Base-by-base conservation (phyloP, 1,140 invertebrate species). In the Euura saliciscinereae region DNA sequence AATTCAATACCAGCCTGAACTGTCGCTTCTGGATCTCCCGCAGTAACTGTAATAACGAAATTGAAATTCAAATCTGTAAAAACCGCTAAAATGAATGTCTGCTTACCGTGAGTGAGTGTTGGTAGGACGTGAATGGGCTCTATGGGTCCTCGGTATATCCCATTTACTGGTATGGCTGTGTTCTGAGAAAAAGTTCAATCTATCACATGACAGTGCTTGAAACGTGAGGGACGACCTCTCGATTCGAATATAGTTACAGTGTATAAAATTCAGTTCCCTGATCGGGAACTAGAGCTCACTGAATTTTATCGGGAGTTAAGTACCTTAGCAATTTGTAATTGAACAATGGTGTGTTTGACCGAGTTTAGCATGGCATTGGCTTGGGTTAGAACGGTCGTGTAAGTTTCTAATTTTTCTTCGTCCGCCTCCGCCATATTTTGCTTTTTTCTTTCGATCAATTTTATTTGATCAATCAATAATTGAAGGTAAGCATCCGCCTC, bases 401-500 rank as follows among this genome's bases (percentile, higher is more conserved):
- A 89, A 46, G 81, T 84, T 46, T 81, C 74, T 11, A 75, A 74
- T 44, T 76, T 81, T n/a, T 85, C 83, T 44, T 85, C 82, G 7
- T 84, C 77, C 43, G 82, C 80, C 65, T 83, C 77, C 4, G 71
- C 75, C 66, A 73, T 72, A 28, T 45, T 69, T 10, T 75, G 77
- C 45, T 80, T 81, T 71, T 86, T 85, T 65, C 74, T 71, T 74
- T 86, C 84, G 66, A 87, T 91, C 82, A 95, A 91, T 82, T 92
- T 92, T 76, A 96, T 94, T 87, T 99, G 96, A 78, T 99, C 96
- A 75, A 99, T 98, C 84, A 99, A 92, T 70, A 99, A 90, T 88
- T 99, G 97, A 65, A 99, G 90, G 88, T 99, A 99, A 44, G 94
- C 95, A 88, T 99, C 98, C 13, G 97, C 96, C 88, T 99, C 97